These are phyloP conservation scores for Magallana nippona DNA, from an alignment of 2,888 invertebrate genomes.

Conservation along the genomic window DNA sequence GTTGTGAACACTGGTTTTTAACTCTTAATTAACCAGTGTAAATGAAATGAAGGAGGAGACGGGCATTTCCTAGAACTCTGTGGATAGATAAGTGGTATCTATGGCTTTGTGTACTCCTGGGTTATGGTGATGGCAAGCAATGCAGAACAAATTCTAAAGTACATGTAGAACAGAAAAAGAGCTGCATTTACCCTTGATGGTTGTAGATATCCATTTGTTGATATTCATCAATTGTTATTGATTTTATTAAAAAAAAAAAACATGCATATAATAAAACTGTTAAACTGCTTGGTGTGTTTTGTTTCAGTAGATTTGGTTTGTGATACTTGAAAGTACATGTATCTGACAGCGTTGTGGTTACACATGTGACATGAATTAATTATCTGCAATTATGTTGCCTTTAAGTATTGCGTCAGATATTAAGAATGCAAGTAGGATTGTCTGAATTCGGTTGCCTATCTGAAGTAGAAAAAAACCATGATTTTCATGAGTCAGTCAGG, in stretches of 20 bases:
- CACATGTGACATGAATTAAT: too few relatives aligned
- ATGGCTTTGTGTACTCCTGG: neutral
- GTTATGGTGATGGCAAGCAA: neutral
- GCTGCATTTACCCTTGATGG: slow-evolving; percentile 19
- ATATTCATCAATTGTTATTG: slow-evolving; percentile 4
- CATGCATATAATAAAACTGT: too few relatives aligned
- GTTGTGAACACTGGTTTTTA: neutral
- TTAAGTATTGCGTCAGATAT: too few relatives aligned
- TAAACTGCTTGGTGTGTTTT: too few relatives aligned
- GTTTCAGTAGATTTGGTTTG: too few relatives aligned
- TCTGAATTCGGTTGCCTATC: too few relatives aligned
- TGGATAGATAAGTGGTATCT: neutral
- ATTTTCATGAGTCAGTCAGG: too few relatives aligned
- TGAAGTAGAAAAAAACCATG: too few relatives aligned
- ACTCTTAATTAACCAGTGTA: neutral
- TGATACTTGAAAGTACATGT: too few relatives aligned
- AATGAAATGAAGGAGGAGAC: neutral
- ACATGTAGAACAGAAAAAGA: neutral
- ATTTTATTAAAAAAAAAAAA: neutral
- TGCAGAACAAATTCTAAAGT: neutral
- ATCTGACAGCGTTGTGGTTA: too few relatives aligned
- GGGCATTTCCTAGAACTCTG: neutral
- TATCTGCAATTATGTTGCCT: too few relatives aligned
- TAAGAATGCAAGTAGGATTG: too few relatives aligned
- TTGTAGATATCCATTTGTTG: slow-evolving; percentile 27